A percentile compares a stretch with the other conserved stretches of the same genome.
These are phyloP conservation scores for Zaprionus davidi DNA, from an alignment of 1,140 invertebrate genomes.

Conservation along the genomic window DNA sequence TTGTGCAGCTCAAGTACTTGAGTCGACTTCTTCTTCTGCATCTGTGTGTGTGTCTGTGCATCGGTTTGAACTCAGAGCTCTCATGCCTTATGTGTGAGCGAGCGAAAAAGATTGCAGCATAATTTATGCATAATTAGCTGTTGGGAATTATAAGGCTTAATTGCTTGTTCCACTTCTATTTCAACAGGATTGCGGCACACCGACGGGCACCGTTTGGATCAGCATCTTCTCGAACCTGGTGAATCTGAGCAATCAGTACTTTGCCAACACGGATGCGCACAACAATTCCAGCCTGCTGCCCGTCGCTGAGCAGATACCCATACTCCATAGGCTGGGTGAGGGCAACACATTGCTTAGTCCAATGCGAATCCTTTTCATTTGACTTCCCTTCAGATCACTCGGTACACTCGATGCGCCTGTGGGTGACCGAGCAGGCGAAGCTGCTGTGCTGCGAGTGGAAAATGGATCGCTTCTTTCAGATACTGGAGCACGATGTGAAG, in stretches of 20 bases:
- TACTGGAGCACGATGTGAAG: constrained; percentile 87
- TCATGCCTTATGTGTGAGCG: no score
- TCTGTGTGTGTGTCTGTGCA: not conserved
- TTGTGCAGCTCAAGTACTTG: no score
- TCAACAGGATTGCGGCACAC: constrained; percentile 61
- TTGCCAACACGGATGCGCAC: constrained; percentile 67
- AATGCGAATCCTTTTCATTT: not conserved
- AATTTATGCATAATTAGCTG: no score
- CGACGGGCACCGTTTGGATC: constrained; percentile 75
- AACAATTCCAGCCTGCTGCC: constrained; percentile 87
- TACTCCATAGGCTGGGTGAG: constrained; percentile 89
- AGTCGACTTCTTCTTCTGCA: not conserved
- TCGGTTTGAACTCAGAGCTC: no score
- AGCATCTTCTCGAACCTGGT: constrained; percentile 75
- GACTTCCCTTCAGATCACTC: constrained; percentile 87
- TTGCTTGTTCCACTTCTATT: not conserved
- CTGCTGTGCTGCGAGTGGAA: constrained; percentile 90
- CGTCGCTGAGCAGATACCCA: constrained; percentile 91
- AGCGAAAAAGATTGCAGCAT: no score
- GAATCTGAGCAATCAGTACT: constrained; percentile 77
- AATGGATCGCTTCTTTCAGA: constrained; percentile 88
- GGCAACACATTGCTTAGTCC: not conserved
- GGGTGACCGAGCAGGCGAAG: constrained; percentile 89
- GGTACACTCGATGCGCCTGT: constrained; percentile 90
- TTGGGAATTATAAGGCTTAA: not conserved